Conservation (phyloP, 2,888 invertebrate genomes). For the Osedax fenrisi region DNA sequence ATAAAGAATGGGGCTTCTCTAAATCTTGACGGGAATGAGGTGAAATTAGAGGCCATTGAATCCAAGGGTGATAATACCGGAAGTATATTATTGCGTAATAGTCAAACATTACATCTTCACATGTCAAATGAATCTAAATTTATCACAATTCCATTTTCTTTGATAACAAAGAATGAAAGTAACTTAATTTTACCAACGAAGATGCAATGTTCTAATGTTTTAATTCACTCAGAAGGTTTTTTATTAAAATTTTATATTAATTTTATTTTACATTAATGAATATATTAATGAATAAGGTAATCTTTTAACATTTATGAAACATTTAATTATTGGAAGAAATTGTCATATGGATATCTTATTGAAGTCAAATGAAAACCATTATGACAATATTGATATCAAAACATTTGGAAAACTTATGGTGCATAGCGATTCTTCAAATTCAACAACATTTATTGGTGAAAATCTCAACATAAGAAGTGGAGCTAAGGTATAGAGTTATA, state of each 20-base stretch:
- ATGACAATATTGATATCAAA: slow-evolving; percentile 39
- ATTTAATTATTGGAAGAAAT: not conserved
- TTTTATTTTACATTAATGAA: not conserved
- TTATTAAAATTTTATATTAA: not conserved
- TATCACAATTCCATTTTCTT: not conserved
- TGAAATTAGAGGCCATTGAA: slow-evolving; percentile 31
- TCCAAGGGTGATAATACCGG: slow-evolving; percentile 36
- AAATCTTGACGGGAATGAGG: slow-evolving; percentile 35
- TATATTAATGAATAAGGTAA: not conserved
- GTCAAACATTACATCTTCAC: slow-evolving; percentile 32
- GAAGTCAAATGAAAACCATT: not conserved
- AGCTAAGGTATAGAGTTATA: too few relatives aligned
- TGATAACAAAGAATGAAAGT: not conserved
- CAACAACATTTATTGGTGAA: slow-evolving; percentile 38
- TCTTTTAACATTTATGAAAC: not conserved
- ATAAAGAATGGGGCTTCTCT: slow-evolving; percentile 35
- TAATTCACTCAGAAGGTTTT: not conserved
- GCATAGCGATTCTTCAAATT: slow-evolving; percentile 36
- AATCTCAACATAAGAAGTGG: slow-evolving; percentile 40
- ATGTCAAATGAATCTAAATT: not conserved
- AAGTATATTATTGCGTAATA: not conserved
- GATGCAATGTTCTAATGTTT: not conserved
- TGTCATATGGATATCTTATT: not conserved
- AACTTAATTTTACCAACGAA: not conserved
- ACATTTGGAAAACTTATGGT: slow-evolving; percentile 39